These are phyloP conservation scores for Scytalopus superciliaris DNA, from an alignment of 2,113 vertebrate genomes.

Conservation along the genomic window DNA sequence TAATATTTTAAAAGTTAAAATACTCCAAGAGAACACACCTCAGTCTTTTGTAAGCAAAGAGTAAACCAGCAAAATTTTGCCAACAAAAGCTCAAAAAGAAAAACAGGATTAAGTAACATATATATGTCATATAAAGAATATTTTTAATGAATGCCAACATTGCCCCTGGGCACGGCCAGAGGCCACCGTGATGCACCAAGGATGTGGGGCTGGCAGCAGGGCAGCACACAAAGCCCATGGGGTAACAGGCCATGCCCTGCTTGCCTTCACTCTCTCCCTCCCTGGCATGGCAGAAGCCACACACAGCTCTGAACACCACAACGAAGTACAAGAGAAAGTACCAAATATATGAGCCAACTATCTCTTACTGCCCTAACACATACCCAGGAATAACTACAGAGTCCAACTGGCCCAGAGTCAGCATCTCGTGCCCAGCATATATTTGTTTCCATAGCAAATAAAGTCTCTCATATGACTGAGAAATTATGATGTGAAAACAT, in stretches of 20 bases:
- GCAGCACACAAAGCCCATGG: not conserved
- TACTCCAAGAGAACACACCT: not conserved
- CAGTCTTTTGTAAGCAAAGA: not conserved
- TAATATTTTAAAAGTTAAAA: no score
- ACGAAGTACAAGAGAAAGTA: not conserved
- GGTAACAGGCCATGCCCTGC: not conserved
- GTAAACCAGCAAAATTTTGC: not conserved
- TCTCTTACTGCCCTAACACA: conserved; percentile 60
- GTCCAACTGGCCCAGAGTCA: conserved; percentile 65
- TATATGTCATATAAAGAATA: not conserved
- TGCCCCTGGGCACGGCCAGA: fast-evolving
- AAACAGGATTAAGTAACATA: not conserved
- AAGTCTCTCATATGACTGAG: conserved; percentile 60
- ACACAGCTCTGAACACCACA: not conserved
- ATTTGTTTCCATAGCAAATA: conserved; percentile 68
- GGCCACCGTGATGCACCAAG: fast-evolving
- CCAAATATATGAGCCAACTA: conserved; percentile 14
- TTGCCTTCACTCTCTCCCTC: not conserved
- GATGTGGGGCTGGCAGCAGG: not conserved
- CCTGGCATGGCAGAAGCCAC: not conserved
- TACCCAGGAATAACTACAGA: conserved; percentile 45
- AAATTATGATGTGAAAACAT: conserved; percentile 64
- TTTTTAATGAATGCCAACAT: not conserved
- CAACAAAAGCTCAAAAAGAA: not conserved
- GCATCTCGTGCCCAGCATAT: conserved; percentile 58